Conservation (phyloP, 1,140 invertebrate species). For the Cyphomyrmex costatus region DNA sequence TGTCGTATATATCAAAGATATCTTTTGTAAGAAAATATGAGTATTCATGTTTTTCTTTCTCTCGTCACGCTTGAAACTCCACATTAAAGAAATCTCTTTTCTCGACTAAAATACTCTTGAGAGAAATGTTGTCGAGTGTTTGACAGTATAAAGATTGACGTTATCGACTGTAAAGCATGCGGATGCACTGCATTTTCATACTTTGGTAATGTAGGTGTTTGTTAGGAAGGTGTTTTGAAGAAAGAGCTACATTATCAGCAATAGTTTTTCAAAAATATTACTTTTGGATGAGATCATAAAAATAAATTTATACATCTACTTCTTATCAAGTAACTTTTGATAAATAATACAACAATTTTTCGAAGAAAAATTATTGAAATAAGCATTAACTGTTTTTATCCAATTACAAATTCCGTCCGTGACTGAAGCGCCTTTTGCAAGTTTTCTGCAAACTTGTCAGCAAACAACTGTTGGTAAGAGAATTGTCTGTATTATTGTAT, state of each 20-base stretch:
- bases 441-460: slow-evolving; percentile 17
- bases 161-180: slow-evolving; percentile 25
- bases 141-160: not conserved
- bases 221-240: not conserved
- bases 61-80: too few species aligned
- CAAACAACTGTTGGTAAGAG: slow-evolving; percentile 30
- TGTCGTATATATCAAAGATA: not conserved
- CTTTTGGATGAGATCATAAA: not conserved
- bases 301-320: not conserved
- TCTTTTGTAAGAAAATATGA: slow-evolving; percentile 3
- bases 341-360: not conserved
- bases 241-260: slow-evolving; percentile 3
- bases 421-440: slow-evolving; percentile 28
- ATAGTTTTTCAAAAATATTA: not conserved
- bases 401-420: not conserved
- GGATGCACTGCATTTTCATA: slow-evolving; percentile 31
- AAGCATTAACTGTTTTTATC: not conserved
- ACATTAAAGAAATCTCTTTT: slow-evolving; percentile 9
- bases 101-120: slow-evolving; percentile 23
- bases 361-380: not conserved
- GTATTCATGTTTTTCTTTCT: not conserved
- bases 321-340: not conserved
- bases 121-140: not conserved
- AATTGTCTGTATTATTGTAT: not conserved
- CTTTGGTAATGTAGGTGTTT: not conserved